Evolutionary conservation across 2,888 invertebrate genomes (phyloP).

Genomic region (Caenorhabditis sp.): DNA sequence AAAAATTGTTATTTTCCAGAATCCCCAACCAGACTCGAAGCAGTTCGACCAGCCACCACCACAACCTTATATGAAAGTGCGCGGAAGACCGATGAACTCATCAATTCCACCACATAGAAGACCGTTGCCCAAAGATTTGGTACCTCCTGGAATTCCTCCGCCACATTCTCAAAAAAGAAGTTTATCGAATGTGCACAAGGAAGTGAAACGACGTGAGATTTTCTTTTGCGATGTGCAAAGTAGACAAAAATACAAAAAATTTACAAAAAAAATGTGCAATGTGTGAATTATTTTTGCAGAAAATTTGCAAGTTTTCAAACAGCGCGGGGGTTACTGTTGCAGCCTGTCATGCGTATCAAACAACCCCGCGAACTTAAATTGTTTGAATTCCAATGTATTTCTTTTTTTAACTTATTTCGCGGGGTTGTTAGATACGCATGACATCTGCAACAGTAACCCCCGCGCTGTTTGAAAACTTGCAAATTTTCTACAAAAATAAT

Average conservation of each 20-base stretch:
- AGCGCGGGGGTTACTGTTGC: no score
- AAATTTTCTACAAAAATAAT: no score
- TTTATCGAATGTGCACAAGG: background rate
- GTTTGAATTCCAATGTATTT: no score
- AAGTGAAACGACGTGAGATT: background rate
- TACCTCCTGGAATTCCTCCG: slow-evolving; percentile 18
- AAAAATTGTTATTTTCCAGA: background rate
- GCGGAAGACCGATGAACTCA: background rate
- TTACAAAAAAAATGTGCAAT: background rate
- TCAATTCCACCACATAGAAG: slow-evolving; percentile 33
- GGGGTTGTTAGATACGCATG: no score
- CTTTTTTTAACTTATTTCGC: no score
- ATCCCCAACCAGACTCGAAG: background rate
- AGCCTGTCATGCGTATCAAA: no score
- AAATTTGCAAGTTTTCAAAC: no score
- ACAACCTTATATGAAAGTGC: slow-evolving; percentile 6
- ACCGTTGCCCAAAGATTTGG: slow-evolving; percentile 30
- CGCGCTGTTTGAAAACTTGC: no score
- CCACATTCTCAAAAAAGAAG: background rate
- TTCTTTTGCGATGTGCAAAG: no score
- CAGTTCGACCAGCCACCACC: slow-evolving; percentile 15
- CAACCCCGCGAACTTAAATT: no score
- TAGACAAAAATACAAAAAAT: background rate
- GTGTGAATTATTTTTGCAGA: no score
- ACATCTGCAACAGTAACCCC: no score